Conservation (phyloP, 2,888 invertebrate species). For the Parnassius smintheus region DNA sequence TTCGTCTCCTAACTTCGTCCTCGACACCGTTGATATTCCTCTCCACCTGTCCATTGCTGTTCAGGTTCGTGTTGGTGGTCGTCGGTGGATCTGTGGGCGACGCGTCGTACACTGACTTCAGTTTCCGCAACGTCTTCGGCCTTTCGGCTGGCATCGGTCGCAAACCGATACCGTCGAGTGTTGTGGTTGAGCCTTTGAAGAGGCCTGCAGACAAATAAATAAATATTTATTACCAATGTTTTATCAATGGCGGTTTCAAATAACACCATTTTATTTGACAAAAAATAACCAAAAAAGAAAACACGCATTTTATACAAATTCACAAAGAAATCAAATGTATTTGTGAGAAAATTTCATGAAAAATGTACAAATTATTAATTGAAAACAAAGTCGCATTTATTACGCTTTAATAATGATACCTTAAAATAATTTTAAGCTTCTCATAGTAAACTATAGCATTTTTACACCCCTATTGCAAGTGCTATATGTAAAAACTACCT, state of each 20-base stretch:
- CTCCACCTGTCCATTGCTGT: conserved; percentile 71
- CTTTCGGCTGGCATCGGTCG: conserved; percentile 84
- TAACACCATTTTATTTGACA: too few relatives aligned
- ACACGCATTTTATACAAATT: too few relatives aligned
- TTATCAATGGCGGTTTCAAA: not conserved
- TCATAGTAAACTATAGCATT: too few relatives aligned
- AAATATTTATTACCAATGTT: not conserved
- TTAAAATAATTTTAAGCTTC: too few relatives aligned
- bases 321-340: too few relatives aligned
- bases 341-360: too few relatives aligned
- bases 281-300: too few relatives aligned
- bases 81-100: conserved; percentile 63
- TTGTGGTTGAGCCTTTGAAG: conserved; percentile 90
- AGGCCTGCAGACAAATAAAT: conserved; percentile 82
- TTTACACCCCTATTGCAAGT: not conserved
- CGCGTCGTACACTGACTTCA: conserved; percentile 87
- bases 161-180: conserved; percentile 82
- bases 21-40: conserved; percentile 64
- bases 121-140: conserved; percentile 87
- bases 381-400: too few relatives aligned
- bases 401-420: too few relatives aligned
- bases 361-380: too few relatives aligned
- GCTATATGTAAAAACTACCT: not conserved
- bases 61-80: conserved; percentile 48
- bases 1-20: conserved; percentile 75